phyloP scores from a whole-genome alignment of 2,888 invertebrate genomes.

The Drosophila algonquin region DNA sequence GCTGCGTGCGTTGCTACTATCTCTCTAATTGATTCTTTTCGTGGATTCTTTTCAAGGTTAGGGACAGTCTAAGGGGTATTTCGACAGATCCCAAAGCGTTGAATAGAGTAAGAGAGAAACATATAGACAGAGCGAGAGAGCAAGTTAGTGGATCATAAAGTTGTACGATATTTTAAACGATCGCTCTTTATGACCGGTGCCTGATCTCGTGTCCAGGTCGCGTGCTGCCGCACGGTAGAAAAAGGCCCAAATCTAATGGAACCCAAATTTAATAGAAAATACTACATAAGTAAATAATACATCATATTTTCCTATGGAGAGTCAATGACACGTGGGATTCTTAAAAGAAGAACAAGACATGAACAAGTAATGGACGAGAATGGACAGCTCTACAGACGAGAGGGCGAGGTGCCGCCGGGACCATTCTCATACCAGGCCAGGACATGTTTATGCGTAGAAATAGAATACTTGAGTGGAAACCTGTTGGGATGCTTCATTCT shows the following conservation, averaged over 20 bases:
- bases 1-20: constrained; percentile 59
- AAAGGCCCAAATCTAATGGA: background rate
- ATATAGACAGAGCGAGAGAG: background rate
- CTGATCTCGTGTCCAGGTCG: constrained; percentile 42
- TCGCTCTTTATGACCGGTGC: constrained; percentile 26
- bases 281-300: background rate
- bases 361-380: constrained; percentile 21
- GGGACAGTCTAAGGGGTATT: constrained; percentile 20
- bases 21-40: constrained; percentile 61
- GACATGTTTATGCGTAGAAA: background rate
- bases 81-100: background rate
- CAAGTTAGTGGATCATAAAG: constrained; percentile 4
- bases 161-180: constrained; percentile 51
- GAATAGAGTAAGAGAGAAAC: background rate
- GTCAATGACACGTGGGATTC: constrained; percentile 58
- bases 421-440: too few relatives aligned
- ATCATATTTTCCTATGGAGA: background rate
- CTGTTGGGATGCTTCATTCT: background rate
- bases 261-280: background rate
- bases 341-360: constrained; percentile 41
- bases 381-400: background rate
- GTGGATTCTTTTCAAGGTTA: constrained; percentile 64
- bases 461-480: background rate
- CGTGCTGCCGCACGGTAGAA: constrained; percentile 26
- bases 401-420: background rate